Evolutionary conservation across 2,797 vertebrate species (phyloP).

Genomic region (Limosa lapponica): DNA sequence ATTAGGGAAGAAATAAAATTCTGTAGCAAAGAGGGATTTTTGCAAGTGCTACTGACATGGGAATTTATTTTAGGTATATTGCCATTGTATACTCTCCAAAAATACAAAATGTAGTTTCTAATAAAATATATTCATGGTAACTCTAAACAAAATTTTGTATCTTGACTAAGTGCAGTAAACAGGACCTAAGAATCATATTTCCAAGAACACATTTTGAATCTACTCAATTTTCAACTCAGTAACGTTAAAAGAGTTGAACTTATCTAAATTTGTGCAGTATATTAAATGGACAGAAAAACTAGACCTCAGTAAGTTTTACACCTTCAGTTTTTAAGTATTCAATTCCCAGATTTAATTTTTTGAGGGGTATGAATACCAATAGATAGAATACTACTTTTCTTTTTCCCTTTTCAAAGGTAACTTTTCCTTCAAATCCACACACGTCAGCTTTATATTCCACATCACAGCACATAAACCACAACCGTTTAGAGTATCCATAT

Average conservation of each 20-base stretch:
- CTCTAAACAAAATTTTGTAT: neutral
- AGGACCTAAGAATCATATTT: neutral
- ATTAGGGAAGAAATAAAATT: neutral
- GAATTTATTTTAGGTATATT: neutral
- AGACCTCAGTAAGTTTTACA: neutral
- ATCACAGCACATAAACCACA: neutral
- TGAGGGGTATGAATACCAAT: neutral
- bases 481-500: neutral
- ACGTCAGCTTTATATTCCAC: neutral
- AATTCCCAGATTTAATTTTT: neutral
- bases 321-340: neutral
- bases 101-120: neutral
- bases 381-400: neutral
- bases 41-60: neutral
- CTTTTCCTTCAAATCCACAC: neutral
- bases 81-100: neutral
- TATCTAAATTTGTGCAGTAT: neutral
- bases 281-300: neutral
- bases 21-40: neutral
- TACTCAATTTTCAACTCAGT: neutral
- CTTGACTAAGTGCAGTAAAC: neutral
- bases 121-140: neutral
- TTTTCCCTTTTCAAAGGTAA: neutral
- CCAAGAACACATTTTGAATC: neutral
- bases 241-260: neutral